These are phyloP conservation scores for Hypomecis punctinalis DNA, from an alignment of 2,888 invertebrate genomes.

Conservation along the genomic window DNA sequence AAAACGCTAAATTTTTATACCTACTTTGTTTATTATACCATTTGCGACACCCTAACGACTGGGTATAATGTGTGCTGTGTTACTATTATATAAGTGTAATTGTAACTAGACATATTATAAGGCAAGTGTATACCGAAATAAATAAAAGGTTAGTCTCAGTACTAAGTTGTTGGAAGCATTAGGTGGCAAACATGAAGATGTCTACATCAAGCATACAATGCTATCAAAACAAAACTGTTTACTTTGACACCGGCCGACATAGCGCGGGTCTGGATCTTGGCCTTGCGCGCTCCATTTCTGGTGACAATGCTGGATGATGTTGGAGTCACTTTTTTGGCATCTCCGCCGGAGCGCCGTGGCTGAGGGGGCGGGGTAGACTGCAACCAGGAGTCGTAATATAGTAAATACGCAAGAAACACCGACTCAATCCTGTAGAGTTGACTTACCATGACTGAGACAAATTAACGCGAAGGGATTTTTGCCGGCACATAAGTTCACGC, in stretches of 20 bases:
- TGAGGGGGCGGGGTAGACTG: conserved; percentile 70
- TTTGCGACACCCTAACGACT: too few species aligned
- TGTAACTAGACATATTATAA: too few species aligned
- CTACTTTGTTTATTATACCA: too few species aligned
- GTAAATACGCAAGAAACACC: not conserved
- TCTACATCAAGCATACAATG: not conserved
- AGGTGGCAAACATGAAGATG: too few species aligned
- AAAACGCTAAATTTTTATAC: too few species aligned
- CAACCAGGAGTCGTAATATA: conserved; percentile 34
- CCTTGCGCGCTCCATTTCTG: conserved; percentile 86
- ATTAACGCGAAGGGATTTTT: conserved; percentile 12
- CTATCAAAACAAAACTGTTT: conserved; percentile 27
- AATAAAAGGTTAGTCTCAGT: too few species aligned
- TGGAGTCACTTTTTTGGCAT: conserved; percentile 67
- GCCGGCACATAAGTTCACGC: conserved; percentile 21
- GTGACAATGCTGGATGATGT: conserved; percentile 82
- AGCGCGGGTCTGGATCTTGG: conserved; percentile 87
- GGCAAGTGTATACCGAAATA: too few species aligned
- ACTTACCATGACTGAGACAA: conserved; percentile 25
- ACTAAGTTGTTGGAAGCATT: too few species aligned
- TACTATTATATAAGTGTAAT: too few species aligned
- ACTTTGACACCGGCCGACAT: conserved; percentile 83
- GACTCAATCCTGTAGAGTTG: not conserved
- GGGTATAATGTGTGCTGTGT: too few species aligned
- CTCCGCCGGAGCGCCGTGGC: conserved; percentile 65